Percentiles rank a stretch among this genome's conserved stretches.
These are phyloP conservation scores for Oreochromis aureus DNA, from an alignment of 2,113 vertebrate genomes.

Conservation along the genomic window DNA sequence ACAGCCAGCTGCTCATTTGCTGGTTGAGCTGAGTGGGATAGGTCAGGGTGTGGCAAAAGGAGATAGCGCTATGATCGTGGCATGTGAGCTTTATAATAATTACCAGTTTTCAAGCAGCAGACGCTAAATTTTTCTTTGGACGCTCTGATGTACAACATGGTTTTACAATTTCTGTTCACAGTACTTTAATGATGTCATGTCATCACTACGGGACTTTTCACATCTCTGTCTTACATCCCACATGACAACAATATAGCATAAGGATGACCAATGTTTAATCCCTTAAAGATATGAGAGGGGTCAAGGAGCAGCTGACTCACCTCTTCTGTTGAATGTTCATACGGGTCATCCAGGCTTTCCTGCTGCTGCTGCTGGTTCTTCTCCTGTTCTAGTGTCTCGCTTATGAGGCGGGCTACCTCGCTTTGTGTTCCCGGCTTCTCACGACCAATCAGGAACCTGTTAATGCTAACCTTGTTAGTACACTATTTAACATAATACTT, in stretches of 20 bases:
- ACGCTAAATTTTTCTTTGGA: background rate
- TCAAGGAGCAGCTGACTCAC: constrained; percentile 41
- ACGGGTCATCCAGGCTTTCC: constrained; percentile 77
- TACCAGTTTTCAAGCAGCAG: background rate
- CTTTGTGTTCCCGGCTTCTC: constrained; percentile 88
- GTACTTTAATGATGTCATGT: background rate
- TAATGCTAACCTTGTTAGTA: background rate
- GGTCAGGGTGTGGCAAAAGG: background rate
- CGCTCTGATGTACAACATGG: background rate
- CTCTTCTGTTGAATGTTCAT: constrained; percentile 79
- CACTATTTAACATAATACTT: background rate
- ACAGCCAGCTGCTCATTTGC: constrained; percentile 14
- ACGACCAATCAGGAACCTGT: constrained; percentile 87
- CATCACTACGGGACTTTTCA: background rate
- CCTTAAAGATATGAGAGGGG: background rate
- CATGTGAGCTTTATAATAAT: background rate
- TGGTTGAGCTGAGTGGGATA: background rate
- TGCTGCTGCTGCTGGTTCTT: constrained; percentile 74
- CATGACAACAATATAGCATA: background rate
- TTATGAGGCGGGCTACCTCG: constrained; percentile 90
- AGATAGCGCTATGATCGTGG: background rate
- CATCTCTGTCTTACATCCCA: background rate
- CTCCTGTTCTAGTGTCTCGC: constrained; percentile 89
- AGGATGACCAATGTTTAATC: background rate
- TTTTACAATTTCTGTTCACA: background rate